phyloP scores from a whole-genome alignment of 2,888 invertebrate species.

The Cryptocephalus primarius region DNA sequence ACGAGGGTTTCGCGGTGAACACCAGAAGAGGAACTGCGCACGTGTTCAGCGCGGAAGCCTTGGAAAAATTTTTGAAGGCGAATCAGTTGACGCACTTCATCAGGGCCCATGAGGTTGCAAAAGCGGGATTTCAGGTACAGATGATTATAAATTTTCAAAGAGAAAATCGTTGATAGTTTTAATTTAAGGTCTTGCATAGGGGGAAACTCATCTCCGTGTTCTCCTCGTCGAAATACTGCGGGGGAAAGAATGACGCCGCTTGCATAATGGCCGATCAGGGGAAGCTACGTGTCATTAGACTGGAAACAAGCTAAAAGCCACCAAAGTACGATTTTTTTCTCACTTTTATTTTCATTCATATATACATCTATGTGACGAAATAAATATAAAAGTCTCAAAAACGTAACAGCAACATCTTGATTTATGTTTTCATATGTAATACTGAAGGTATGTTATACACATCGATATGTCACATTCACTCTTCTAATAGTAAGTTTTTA shows the following conservation, averaged over 20 bases:
- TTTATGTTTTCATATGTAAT: background rate
- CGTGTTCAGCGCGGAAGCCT: constrained; percentile 57
- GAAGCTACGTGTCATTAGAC: constrained; percentile 51
- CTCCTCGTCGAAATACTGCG: constrained; percentile 65
- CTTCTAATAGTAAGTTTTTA: background rate
- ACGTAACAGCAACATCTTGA: background rate
- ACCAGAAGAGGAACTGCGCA: constrained; percentile 59
- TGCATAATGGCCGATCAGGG: constrained; percentile 55
- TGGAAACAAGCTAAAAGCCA: constrained; percentile 38
- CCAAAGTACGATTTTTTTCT: constrained; percentile 1
- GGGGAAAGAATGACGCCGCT: constrained; percentile 61
- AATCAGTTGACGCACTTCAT: constrained; percentile 61
- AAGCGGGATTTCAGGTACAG: constrained; percentile 58
- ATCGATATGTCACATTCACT: background rate
- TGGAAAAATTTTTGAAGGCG: constrained; percentile 51
- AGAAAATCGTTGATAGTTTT: too few relatives aligned
- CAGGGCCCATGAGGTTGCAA: constrained; percentile 63
- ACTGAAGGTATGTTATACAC: background rate
- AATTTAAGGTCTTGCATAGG: constrained; percentile 59
- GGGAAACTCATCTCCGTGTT: constrained; percentile 63
- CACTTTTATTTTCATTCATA: constrained; percentile 7
- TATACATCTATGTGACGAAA: background rate
- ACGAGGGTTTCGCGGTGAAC: constrained; percentile 60
- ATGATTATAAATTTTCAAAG: too few relatives aligned
- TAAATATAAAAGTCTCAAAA: background rate